Evolutionary conservation across 2,113 vertebrate species (phyloP).

Genomic region (Drymodes brunneopygia): DNA sequence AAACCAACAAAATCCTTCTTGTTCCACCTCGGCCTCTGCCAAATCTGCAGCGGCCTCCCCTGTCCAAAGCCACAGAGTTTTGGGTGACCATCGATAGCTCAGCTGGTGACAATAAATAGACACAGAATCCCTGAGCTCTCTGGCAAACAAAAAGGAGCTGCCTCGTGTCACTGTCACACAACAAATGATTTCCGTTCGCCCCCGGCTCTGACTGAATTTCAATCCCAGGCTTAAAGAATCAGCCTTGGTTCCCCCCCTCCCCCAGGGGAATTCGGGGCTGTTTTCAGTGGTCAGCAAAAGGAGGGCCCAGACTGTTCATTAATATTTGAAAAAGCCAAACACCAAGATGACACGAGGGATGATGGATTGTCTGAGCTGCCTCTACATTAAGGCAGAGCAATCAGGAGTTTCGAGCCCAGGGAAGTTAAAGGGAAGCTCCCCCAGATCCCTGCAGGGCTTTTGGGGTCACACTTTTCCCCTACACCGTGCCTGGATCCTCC

Average conservation of each 20-base stretch:
- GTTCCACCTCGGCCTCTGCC: neutral
- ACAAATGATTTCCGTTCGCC: slow-evolving; percentile 58
- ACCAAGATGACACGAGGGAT: slow-evolving; percentile 39
- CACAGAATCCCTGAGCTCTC: slow-evolving; percentile 21
- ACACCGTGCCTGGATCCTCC: neutral
- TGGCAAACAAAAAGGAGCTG: slow-evolving; percentile 26
- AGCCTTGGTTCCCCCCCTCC: neutral
- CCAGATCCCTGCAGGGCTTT: neutral
- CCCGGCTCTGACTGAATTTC: slow-evolving; percentile 56
- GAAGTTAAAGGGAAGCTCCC: neutral
- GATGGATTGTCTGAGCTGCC: neutral
- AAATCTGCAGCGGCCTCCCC: neutral
- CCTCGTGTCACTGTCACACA: neutral
- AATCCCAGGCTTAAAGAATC: slow-evolving; percentile 1
- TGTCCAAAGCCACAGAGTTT: neutral
- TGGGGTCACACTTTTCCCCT: neutral
- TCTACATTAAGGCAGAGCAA: neutral
- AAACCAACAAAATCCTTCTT: neutral
- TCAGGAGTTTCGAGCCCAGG: neutral
- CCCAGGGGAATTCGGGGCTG: neutral
- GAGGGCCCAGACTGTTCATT: slow-evolving; percentile 49
- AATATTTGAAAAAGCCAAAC: slow-evolving; percentile 67
- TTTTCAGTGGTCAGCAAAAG: slow-evolving; percentile 60
- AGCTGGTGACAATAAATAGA: neutral
- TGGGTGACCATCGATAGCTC: slow-evolving; percentile 8